A percentile compares a stretch with the other conserved stretches of the same genome.
These are phyloP conservation scores for Lasaia peninsularis DNA, from an alignment of 1,140 invertebrate species.

Conservation along the genomic window DNA sequence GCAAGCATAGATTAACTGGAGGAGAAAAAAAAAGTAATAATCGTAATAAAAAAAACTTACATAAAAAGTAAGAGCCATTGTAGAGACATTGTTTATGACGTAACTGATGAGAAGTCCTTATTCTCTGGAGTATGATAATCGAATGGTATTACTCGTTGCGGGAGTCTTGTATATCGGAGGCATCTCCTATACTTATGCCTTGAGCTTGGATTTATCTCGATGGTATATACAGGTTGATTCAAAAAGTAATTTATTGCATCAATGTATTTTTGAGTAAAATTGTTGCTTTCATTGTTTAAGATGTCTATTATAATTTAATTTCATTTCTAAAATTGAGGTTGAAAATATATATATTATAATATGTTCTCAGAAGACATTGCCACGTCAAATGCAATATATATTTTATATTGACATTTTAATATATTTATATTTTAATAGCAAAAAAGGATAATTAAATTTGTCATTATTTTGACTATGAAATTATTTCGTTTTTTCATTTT, in stretches of 20 bases:
- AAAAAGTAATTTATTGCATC: not conserved
- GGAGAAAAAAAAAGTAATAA: too few relatives aligned
- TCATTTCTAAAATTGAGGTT: too few relatives aligned
- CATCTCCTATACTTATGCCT: constrained; percentile 62
- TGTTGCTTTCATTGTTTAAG: not conserved
- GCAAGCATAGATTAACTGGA: too few relatives aligned
- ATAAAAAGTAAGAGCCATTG: constrained; percentile 31
- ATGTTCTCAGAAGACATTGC: too few relatives aligned
- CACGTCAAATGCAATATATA: too few relatives aligned
- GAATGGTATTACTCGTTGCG: constrained; percentile 53
- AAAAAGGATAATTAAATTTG: too few relatives aligned
- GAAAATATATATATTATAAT: too few relatives aligned
- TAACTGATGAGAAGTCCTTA: constrained; percentile 21
- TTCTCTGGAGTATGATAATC: constrained; percentile 33
- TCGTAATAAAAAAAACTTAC: constrained; percentile 39
- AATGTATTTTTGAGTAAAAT: not conserved
- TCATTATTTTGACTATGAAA: too few relatives aligned
- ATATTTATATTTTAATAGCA: too few relatives aligned
- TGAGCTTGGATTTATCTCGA: constrained; percentile 76
- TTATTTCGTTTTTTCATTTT: too few relatives aligned
- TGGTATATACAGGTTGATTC: constrained; percentile 54
- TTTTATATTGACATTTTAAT: too few relatives aligned
- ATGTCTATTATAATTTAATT: too few relatives aligned
- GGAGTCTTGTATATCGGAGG: constrained; percentile 64
- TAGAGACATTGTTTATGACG: constrained; percentile 22